These are phyloP conservation scores for Oligia fasciuncula DNA, from an alignment of 2,888 invertebrate species.

Conservation along the genomic window DNA sequence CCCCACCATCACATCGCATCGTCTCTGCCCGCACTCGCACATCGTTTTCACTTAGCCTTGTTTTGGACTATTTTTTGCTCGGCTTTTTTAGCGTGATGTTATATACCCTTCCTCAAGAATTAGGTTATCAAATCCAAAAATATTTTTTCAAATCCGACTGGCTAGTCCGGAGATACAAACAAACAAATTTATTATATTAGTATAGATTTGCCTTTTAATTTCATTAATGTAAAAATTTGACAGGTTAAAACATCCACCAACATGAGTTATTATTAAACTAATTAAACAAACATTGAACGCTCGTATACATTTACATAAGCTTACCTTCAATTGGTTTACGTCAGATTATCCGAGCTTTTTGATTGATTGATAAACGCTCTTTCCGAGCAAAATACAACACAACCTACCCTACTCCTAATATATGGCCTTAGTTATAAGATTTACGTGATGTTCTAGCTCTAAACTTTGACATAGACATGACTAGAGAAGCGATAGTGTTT, in stretches of 20 bases:
- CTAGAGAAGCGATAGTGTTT: background rate
- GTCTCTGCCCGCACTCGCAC: too few relatives aligned
- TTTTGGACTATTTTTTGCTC: too few relatives aligned
- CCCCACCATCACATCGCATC: too few relatives aligned
- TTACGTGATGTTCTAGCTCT: constrained; percentile 22
- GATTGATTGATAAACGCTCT: constrained; percentile 27
- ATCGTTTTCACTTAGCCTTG: too few relatives aligned
- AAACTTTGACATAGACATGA: constrained; percentile 6
- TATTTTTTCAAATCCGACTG: too few relatives aligned
- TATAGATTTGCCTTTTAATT: too few relatives aligned
- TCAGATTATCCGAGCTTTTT: constrained; percentile 6
- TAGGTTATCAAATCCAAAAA: too few relatives aligned
- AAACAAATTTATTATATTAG: too few relatives aligned
- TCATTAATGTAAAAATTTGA: background rate
- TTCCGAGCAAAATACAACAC: background rate
- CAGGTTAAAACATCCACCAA: background rate
- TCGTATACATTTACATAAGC: constrained; percentile 7
- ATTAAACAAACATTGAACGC: constrained; percentile 10
- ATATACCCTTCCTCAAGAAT: too few relatives aligned
- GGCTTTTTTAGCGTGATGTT: too few relatives aligned
- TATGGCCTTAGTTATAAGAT: constrained; percentile 32
- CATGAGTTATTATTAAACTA: background rate
- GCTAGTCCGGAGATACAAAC: too few relatives aligned
- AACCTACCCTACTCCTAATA: constrained; percentile 15
- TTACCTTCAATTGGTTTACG: constrained; percentile 4